Evolutionary conservation across 2,888 invertebrate species (phyloP), one percentile per base, ranked within the genome.

Genomic region (Lasioglossum leucozonium): DNA sequence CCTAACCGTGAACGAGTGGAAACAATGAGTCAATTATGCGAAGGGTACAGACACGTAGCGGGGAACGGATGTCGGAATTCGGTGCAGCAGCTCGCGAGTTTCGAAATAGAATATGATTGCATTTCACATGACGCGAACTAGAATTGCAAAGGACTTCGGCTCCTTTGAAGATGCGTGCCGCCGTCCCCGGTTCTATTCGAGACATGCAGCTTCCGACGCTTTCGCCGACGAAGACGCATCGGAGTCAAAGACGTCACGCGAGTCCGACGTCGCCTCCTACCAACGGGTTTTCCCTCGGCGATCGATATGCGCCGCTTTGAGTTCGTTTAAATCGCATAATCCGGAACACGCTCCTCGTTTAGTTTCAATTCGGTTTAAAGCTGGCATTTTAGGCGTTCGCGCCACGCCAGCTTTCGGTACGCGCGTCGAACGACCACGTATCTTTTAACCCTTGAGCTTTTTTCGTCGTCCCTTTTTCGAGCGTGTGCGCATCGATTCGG

Each of bases 161-260:
- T 79, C 77, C 87, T 89, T 89, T 88, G 89, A 89, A 88, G 88
- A 86, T 67, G 81, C 86, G 71, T 74, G 71, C 51, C 78, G 76
- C 75, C 55, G 47, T 75, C 74, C 74, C 37, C 51, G 71, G 85
- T 84, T 88, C 86, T 79, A 82, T 84, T 84, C 81, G 80, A 86
- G 84, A 86, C 89, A 81, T 81, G 87, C 87, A 80, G 87, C 84
- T 77, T 88, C 86, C 84, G 82, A 81, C 67, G 81, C 40, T 75
- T 72, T 74, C 74, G 82, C 37, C 75, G 73, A 72, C 69, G 74
- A 77, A 72, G 74, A 81, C 78, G 73, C 79, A 79, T 67, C 79
- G 37, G n/a, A 69, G 86, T 89, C 89, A 86, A 88, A 87, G 88
- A 82, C 82, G 86, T 80, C 86, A 80, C 78, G 83, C 83, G 83